Base-by-base conservation (phyloP, 2,888 invertebrate species). In the Coleophora deauratella region DNA sequence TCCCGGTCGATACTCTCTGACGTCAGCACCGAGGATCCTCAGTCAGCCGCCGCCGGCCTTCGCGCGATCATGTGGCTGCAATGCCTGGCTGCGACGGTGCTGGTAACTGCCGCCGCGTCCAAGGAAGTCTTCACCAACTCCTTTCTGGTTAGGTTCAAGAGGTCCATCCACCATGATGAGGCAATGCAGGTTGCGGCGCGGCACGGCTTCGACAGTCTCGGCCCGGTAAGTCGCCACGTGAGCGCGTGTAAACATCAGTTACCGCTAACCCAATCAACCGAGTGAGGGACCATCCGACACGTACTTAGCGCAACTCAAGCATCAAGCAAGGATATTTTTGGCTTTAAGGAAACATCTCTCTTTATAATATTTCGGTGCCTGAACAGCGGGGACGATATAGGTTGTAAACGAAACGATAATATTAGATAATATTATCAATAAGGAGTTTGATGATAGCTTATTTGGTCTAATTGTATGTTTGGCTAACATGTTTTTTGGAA, bases 161-260 rank as follows among this genome's bases (percentile, higher is more conserved):
- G 93, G 55, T 91, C 93, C 49, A 91, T 94, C 46, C 91, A 91
- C 44, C 90, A 89, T 56, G 88, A 91, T 13, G 88, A 93, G 63
- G 98, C 96, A 39, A 91, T 92, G 69, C 78, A 88, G 54, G 89
- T 99, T 51, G 98, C 98, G 46, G 86, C 89, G 52, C 89, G 93
- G 65, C 94, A 97, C 76, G 98, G 98, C 67, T 98, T 99, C 88
- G 91, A 95, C 69, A 97, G 93, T 84, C 89, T 97, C 57, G 96
- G 97, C 72, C 91, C 96, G 91, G 98, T 99, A 82, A 93, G 96
- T 91, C 52, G 55, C 68, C 81, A 84, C 81, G 84, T 84, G 84
- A 80, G 72, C 59, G 57, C 63, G 72, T 55, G 79, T 80, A 82
- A 84, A 81, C 81, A 82, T 67, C 37, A 33, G 9, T 4, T 9